A percentile compares a stretch with the other conserved stretches of the same genome.
Evolutionary conservation across 2,113 vertebrate species (phyloP).

Genomic region (Protobothrops mucrosquamatus): DNA sequence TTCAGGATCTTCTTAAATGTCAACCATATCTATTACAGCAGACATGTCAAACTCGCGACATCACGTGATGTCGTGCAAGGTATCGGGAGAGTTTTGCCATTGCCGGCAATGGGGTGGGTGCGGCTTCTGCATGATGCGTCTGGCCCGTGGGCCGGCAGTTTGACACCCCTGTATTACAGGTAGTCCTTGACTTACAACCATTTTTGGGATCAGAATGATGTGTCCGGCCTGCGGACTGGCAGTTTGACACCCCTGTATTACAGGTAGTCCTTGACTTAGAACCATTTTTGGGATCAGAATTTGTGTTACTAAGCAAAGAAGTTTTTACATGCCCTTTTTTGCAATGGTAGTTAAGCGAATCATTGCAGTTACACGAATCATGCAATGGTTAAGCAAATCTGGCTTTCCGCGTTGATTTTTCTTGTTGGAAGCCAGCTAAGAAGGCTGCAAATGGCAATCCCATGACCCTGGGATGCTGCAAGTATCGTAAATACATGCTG

Average conservation of each 20-base stretch:
- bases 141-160: too few species aligned
- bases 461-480: background rate
- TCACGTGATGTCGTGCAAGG: too few species aligned
- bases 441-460: background rate
- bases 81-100: too few species aligned
- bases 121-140: too few species aligned
- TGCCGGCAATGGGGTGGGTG: too few species aligned
- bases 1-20: background rate
- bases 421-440: background rate
- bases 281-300: background rate
- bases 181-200: too few species aligned
- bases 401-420: background rate
- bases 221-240: too few species aligned
- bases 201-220: background rate
- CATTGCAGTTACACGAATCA: background rate
- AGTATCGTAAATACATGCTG: background rate
- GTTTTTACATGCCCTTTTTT: background rate
- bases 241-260: background rate
- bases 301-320: background rate
- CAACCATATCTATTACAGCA: background rate
- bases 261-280: too few species aligned
- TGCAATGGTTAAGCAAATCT: background rate
- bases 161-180: background rate
- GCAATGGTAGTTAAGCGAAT: background rate
- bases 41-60: too few species aligned